These are phyloP conservation scores for Sebastolobus alascanus DNA, from an alignment of 2,797 vertebrate genomes.

Conservation along the genomic window DNA sequence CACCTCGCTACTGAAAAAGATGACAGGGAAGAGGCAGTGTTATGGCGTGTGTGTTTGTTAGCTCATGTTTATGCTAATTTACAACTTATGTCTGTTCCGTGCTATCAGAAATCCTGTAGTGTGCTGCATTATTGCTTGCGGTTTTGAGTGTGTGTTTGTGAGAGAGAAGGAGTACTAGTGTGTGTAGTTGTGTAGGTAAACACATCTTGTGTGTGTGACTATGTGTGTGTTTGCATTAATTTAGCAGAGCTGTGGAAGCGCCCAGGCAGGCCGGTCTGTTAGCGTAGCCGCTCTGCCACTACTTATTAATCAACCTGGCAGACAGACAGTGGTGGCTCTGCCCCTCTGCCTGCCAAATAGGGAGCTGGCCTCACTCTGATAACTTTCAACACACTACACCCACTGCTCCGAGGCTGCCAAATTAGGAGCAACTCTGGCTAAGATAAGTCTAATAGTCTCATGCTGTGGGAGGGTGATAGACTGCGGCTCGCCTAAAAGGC, in stretches of 20 bases:
- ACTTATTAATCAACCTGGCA: conserved; percentile 81
- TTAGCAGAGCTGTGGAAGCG: conserved; percentile 53
- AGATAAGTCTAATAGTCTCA: conserved; percentile 77
- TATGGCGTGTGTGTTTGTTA: conserved; percentile 6
- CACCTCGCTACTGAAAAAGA: conserved; percentile 13
- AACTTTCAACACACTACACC: conserved; percentile 73
- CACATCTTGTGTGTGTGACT: conserved; percentile 26
- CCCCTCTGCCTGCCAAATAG: conserved; percentile 79
- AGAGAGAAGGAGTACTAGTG: neutral
- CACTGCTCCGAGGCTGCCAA: conserved; percentile 70
- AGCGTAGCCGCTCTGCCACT: conserved; percentile 62
- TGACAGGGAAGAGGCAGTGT: conserved; percentile 22
- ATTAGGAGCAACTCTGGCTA: conserved; percentile 75
- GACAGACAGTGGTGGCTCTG: conserved; percentile 71
- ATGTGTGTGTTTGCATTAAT: conserved; percentile 55
- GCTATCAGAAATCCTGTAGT: conserved; percentile 44
- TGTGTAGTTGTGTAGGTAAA: conserved; percentile 21
- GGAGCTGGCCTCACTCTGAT: conserved; percentile 78
- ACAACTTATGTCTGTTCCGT: conserved; percentile 12
- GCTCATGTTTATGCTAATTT: conserved; percentile 54
- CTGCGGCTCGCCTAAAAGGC: conserved; percentile 43
- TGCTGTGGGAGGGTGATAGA: conserved; percentile 69
- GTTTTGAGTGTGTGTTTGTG: conserved; percentile 1
- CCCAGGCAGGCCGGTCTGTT: conserved; percentile 60
- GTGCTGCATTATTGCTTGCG: conserved; percentile 12